Base-by-base conservation (phyloP, 2,888 invertebrate genomes). In the Drosophila setosimentum region DNA sequence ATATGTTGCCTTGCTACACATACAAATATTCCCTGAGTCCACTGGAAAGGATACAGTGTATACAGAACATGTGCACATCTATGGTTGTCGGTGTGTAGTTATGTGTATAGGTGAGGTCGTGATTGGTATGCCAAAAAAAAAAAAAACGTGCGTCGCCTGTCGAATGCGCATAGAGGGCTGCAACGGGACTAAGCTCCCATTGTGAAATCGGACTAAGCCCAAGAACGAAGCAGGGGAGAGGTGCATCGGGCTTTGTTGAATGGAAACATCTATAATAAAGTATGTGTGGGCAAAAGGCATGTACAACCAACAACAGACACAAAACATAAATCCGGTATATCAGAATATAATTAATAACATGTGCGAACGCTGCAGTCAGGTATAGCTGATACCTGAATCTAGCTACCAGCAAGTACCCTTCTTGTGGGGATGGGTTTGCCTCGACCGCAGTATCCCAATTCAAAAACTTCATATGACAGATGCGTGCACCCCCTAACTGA, bases 71-170 rank as follows among this genome's bases (percentile, higher is more conserved):
- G 11, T 49, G 65, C 16, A 42, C 27, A 18, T 7, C 32, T 37
- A 8, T 13, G 40, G 21, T 18, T 35, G 24, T 33, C 3, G 6
- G 45, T 30, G 35, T n/a, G 53, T 13, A 45, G 48, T 18, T 3
- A 40, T 32, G 48, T 42, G 58, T 57, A 37, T 16, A 35, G 40
- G 48, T 45, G 37, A 35, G 58, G 29, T 67, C 37, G 62, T 60
- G 51, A 59, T 66, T 62, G 49, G 33, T 32, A n/a, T 65, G 55
- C 42, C 69, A 42, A 40, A 50, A 33, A 51, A 24, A n/a, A 49
- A 50, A 10, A 13, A 63, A 72, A 82, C 82, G 87, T 87, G 87
- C 69, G 40, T 37, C 45, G 87, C 78, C 78, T 82, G 66, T 55
- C 68, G 80, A 82, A 57, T 70, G 76, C 68, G 40, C 77, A 59